phyloP scores from a whole-genome alignment of 2,113 vertebrate species.

The Brachyhypopomus gauderio region DNA sequence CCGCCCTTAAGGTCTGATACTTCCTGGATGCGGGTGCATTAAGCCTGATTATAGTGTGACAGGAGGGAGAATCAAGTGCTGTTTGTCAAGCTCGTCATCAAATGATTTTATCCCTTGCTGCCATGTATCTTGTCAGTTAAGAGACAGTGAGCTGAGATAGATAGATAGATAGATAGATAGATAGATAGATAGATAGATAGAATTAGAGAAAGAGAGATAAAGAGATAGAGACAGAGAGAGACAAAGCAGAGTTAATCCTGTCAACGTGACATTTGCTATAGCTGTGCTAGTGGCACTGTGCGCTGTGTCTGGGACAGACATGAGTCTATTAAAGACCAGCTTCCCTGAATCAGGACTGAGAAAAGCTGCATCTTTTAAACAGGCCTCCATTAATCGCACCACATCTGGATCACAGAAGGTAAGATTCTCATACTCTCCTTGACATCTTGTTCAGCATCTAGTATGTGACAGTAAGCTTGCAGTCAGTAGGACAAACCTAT shows the following conservation, averaged over 20 bases:
- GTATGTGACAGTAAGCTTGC: neutral
- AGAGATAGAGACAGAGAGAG: conserved; percentile 33
- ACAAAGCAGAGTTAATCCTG: conserved; percentile 36
- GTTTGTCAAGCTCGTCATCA: conserved; percentile 72
- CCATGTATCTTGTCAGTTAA: conserved; percentile 68
- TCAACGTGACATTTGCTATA: conserved; percentile 12
- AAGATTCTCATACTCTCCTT: conserved; percentile 62
- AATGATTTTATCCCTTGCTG: conserved; percentile 73
- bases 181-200: conserved; percentile 10
- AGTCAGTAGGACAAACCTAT: conserved; percentile 30
- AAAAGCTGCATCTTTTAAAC: conserved; percentile 83
- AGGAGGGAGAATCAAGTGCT: conserved; percentile 71
- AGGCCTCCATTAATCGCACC: conserved; percentile 87
- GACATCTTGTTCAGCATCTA: neutral
- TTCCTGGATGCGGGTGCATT: conserved; percentile 86
- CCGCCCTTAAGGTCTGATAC: conserved; percentile 86
- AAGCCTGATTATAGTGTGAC: conserved; percentile 90
- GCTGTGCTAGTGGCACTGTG: neutral
- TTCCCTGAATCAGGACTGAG: conserved; percentile 53
- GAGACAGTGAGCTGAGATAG: conserved; percentile 52
- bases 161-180: conserved; percentile 5
- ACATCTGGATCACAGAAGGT: conserved; percentile 93
- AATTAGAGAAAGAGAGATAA: neutral
- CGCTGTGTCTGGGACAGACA: neutral
- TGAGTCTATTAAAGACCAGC: conserved; percentile 35